These are phyloP conservation scores for Ageneiosus marmoratus DNA, from an alignment of 2,113 vertebrate genomes.

Conservation along the genomic window DNA sequence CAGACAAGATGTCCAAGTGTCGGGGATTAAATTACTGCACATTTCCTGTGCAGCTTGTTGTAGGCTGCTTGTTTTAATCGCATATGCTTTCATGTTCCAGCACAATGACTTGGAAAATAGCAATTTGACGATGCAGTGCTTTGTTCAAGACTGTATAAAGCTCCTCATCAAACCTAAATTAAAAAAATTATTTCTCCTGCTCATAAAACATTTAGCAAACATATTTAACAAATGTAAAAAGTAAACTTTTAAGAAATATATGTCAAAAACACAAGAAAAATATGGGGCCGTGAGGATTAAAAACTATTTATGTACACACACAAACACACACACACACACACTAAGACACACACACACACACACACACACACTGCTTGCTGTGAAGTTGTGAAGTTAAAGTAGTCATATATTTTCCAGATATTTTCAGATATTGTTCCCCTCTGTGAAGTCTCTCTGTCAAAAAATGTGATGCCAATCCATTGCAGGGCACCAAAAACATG, in stretches of 20 bases:
- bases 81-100: slow-evolving; percentile 25
- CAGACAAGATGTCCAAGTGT: slow-evolving; percentile 66
- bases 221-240: too few relatives aligned
- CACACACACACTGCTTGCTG: background rate
- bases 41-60: slow-evolving; percentile 56
- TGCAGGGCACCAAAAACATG: too few relatives aligned
- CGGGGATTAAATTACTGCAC: slow-evolving; percentile 70
- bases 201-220: background rate
- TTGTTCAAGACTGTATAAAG: slow-evolving; percentile 3
- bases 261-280: background rate
- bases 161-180: background rate
- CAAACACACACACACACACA: background rate
- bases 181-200: background rate
- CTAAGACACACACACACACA: background rate
- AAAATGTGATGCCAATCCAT: too few relatives aligned
- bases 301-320: background rate
- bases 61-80: slow-evolving; percentile 1
- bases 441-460: too few relatives aligned
- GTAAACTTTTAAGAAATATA: background rate
- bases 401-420: too few relatives aligned
- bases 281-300: background rate
- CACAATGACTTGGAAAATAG: background rate
- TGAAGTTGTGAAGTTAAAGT: too few relatives aligned
- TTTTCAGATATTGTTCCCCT: too few relatives aligned
- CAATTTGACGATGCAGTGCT: background rate